Percentiles rank a stretch among this genome's conserved stretches.
Evolutionary conservation across 2,113 vertebrate genomes (phyloP).

Genomic region (Sinocyclocheilus maitianheensis): DNA sequence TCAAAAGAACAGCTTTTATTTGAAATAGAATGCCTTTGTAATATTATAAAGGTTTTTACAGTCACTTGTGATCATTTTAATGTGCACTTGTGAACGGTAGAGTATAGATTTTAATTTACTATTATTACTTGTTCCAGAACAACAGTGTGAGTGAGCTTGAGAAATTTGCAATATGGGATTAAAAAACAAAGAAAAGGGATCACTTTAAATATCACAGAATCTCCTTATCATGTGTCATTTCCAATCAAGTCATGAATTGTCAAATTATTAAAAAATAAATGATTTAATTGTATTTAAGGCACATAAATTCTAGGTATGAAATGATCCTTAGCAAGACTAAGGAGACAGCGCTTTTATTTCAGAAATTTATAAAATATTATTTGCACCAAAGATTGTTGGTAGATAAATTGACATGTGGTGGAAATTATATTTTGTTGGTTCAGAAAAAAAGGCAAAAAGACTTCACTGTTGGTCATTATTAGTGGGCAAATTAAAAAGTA

Average conservation of each 20-base stretch:
- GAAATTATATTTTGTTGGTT: not conserved
- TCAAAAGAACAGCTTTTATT: too few relatives aligned
- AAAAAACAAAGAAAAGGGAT: not conserved
- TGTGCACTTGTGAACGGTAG: not conserved
- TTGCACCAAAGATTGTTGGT: not conserved
- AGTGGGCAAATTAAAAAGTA: not conserved
- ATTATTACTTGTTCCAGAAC: not conserved
- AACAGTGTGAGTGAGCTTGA: not conserved
- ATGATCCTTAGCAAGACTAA: not conserved
- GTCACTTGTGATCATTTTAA: too few relatives aligned
- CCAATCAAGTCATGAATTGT: not conserved
- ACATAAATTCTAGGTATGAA: not conserved
- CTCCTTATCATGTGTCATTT: not conserved
- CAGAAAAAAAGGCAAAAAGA: not conserved
- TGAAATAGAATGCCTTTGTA: too few relatives aligned
- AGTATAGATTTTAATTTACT: not conserved
- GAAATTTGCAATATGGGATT: not conserved
- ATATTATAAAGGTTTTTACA: too few relatives aligned
- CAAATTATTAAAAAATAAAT: not conserved
- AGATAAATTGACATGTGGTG: not conserved
- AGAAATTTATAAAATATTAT: not conserved
- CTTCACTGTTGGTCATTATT: not conserved
- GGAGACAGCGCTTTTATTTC: not conserved
- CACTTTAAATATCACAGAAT: not conserved
- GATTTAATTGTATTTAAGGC: not conserved